Base-by-base conservation (phyloP, 2,888 invertebrate species). In the Stictocephala bisonia region DNA sequence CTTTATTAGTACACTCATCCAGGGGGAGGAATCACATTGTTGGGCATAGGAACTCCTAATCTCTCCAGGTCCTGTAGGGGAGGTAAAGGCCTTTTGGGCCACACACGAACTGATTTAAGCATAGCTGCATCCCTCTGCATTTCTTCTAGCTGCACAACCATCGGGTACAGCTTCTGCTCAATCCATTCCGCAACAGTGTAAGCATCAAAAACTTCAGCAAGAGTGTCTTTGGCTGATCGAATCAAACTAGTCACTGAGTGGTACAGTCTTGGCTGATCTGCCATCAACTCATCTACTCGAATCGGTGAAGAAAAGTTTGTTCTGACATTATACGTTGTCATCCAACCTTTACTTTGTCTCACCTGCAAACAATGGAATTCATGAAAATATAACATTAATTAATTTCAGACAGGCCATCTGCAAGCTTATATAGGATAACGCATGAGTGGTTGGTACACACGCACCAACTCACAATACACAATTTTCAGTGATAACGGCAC, bases 301-400 rank as follows among this genome's bases (percentile, higher is more conserved):
- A 88, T 81, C 0, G 91, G 90, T 68, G 90, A 89, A 76, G 90
- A 89, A 81, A 90, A 92, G 80, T 90, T 90, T 79, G 89, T 88
- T n/a, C 88, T 84, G 3, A 90, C 85, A 81, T 91, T 91, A 82
- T 91, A 92, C 29, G 88, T 86, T 22, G 91, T 90, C 86, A 93
- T 86, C 92, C 92, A 92, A 35, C 79, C 79, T 70, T 77, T 78
- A 20, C 74, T 74, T 53, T 77, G 77, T 18, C 70, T 41, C 29
- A 71, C 70, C 64, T 64, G 40, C 15, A 22, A 9, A 44, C 9
- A 44, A 44, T n/a, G 6, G 6, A 44, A 7, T 11, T 24, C 18
- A 22, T 4, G 6, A 22, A 20, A n/a, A n/a, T n/a, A n/a, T n/a
- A n/a, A n/a, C n/a, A n/a, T n/a, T n/a, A n/a, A n/a, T n/a, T n/a